Evolutionary conservation across 1,140 invertebrate genomes (phyloP).

Genomic region (Drosophila auraria): DNA sequence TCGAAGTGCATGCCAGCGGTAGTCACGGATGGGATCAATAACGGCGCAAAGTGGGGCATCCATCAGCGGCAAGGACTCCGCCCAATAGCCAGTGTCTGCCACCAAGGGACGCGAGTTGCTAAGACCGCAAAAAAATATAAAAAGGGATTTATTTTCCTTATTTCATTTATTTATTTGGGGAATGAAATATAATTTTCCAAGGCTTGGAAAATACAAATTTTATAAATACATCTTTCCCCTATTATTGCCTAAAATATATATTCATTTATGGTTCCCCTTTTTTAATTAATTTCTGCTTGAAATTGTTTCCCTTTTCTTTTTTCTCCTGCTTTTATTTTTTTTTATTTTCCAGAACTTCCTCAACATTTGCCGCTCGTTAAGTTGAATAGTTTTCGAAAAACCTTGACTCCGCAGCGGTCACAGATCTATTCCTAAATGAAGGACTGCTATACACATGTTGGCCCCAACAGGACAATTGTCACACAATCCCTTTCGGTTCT

Average conservation of each 20-base stretch:
- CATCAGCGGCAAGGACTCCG: conserved; percentile 85
- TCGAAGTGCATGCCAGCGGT: conserved; percentile 89
- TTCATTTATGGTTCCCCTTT: no score
- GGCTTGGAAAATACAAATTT: no score
- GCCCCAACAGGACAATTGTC: conserved; percentile 61
- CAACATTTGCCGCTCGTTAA: conserved; percentile 9
- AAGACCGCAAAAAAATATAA: not conserved
- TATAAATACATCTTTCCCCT: no score
- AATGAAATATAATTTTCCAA: no score
- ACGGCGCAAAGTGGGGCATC: conserved; percentile 88
- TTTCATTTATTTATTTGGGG: no score
- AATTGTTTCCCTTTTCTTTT: not conserved
- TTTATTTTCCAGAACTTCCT: not conserved
- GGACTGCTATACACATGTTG: conserved; percentile 56
- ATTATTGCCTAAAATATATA: no score
- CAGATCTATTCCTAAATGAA: conserved; percentile 25
- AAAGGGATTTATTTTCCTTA: not conserved
- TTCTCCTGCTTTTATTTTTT: not conserved
- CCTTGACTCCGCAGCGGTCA: conserved; percentile 5
- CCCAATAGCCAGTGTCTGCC: conserved; percentile 89
- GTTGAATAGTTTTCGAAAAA: conserved; percentile 2
- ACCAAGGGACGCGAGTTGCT: conserved; percentile 86
- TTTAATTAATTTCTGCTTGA: not conserved
- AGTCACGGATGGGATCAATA: conserved; percentile 89
- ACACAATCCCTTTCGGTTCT: conserved; percentile 25